Base-by-base conservation (phyloP, 2,797 vertebrate species). In the Hephaestus fuliginosus region DNA sequence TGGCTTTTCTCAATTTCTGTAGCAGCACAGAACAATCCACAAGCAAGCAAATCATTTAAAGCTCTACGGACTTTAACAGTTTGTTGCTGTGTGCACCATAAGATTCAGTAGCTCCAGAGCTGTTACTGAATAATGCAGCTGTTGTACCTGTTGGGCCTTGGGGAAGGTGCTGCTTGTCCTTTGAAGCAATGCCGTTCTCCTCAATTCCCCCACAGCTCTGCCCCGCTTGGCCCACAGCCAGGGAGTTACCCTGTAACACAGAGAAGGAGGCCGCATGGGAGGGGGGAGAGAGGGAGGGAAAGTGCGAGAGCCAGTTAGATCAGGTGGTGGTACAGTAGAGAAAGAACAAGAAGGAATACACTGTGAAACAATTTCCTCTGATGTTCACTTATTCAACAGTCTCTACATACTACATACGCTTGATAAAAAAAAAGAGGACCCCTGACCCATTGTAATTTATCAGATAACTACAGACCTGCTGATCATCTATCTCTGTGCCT, bases 1-100 rank as follows among this genome's bases (percentile, higher is more conserved):
- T 97, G 96, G 81, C 97, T 99, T 94, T 94, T 97, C 87, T 97
- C 97, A 88, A 96, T 96, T 69, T 96, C 97, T 97, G 90, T 30
- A 86, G 49, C 43, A 30, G n/a, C 77, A 78, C 67, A 70, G 48
- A 77, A n/a, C 0, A 64, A 80, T 7, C 0, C 33, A 72, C 2
- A 70, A 25, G 43, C 18, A 68, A 64, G 22, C 12, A 61, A 55
- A 66, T 63, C 8, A 52, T 8, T 51, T 28, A 14, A 73, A 73
- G 44, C n/a, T 28, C 5, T 9, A 25, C 39, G 65, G 14, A 71
- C 13, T 49, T 67, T 66, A 14, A 49, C 39, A 4, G 12, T 3
- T 22, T 7, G 20, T n/a, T 56, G 1, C 6, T n/a, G 22, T 53
- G 4, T 30, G 22, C 7, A 20, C 36, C 14, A 2, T 30, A 12